Evolutionary conservation across 1,140 invertebrate genomes (phyloP).

Genomic region (Rhopalosiphum maidis): DNA sequence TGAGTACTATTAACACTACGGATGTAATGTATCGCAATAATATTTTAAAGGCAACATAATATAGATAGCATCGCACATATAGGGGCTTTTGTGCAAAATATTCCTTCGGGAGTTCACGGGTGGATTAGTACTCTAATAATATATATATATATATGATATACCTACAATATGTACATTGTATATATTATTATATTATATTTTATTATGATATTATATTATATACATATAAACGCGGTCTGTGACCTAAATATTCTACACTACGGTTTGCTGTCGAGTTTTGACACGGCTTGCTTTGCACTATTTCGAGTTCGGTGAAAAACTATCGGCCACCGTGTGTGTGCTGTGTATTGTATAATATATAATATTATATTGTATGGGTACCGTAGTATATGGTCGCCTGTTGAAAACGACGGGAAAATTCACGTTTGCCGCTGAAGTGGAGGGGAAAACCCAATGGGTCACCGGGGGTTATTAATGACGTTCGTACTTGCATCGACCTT

Average conservation of each 20-base stretch:
- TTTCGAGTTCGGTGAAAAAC: background rate
- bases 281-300: background rate
- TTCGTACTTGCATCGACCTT: background rate
- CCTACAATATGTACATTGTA: no score
- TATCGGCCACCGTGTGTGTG: background rate
- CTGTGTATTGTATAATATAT: background rate
- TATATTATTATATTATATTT: background rate
- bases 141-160: background rate
- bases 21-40: background rate
- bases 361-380: background rate
- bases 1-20: background rate
- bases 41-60: background rate
- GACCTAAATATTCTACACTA: constrained; percentile 7
- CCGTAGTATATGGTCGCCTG: background rate
- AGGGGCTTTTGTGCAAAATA: background rate
- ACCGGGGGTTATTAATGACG: constrained; percentile 45
- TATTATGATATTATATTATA: background rate
- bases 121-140: background rate
- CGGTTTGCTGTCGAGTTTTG: background rate
- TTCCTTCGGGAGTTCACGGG: background rate
- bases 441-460: background rate
- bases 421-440: background rate
- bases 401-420: background rate
- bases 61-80: background rate
- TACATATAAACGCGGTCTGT: background rate